These are phyloP conservation scores for Athalia cordata DNA, from an alignment of 2,888 invertebrate genomes.

Conservation along the genomic window DNA sequence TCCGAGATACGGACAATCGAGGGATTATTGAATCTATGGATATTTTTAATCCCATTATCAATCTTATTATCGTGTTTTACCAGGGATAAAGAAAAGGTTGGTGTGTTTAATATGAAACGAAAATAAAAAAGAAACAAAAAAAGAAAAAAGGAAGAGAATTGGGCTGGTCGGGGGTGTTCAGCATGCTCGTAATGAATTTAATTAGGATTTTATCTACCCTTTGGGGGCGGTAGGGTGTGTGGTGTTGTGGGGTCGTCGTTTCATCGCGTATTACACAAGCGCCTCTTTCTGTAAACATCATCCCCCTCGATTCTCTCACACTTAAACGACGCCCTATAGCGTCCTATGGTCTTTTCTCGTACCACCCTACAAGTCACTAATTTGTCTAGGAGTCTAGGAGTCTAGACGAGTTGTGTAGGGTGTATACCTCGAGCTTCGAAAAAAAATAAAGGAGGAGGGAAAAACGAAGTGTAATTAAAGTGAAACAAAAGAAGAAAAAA, in stretches of 20 bases:
- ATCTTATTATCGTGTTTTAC: slow-evolving; percentile 27
- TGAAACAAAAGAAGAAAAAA: neutral
- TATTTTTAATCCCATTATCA: slow-evolving; percentile 17
- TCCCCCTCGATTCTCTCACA: neutral
- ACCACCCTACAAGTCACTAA: slow-evolving; percentile 13
- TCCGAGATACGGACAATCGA: neutral
- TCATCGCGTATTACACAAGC: neutral
- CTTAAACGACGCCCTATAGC: slow-evolving; percentile 6
- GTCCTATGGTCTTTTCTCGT: neutral
- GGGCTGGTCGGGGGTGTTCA: neutral
- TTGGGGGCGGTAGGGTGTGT: neutral
- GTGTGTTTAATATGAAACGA: neutral
- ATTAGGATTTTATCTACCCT: slow-evolving; percentile 54
- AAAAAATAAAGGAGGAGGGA: neutral
- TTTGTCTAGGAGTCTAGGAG: slow-evolving; percentile 25
- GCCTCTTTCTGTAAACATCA: slow-evolving; percentile 29
- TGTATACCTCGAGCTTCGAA: neutral
- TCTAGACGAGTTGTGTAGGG: neutral
- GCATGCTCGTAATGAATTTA: slow-evolving; percentile 53
- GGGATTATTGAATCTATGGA: neutral
- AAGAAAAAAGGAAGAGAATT: too few species aligned
- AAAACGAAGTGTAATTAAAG: neutral
- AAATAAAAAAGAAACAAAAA: neutral
- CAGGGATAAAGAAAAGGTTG: neutral
- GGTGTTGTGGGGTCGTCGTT: neutral